These are phyloP conservation scores for Dascillus cervinus DNA, from an alignment of 2,888 invertebrate species.

Conservation along the genomic window DNA sequence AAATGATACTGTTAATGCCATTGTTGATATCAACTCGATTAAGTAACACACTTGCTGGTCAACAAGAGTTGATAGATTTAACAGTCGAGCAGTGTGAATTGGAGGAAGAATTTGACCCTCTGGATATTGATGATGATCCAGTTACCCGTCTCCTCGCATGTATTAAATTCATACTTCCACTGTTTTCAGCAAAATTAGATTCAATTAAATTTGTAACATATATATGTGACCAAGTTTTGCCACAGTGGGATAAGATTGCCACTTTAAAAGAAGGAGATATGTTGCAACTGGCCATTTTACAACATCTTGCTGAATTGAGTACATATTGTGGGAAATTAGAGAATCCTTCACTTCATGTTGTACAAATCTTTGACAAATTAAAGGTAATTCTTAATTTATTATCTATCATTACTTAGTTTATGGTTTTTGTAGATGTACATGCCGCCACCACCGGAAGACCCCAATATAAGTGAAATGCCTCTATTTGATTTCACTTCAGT, in stretches of 20 bases:
- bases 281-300: constrained; percentile 70
- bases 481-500: constrained; percentile 88
- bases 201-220: constrained; percentile 78
- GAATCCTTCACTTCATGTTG: constrained; percentile 64
- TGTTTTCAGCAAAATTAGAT: constrained; percentile 81
- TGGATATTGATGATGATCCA: constrained; percentile 60
- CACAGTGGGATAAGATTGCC: constrained; percentile 61
- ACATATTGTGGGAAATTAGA: constrained; percentile 70
- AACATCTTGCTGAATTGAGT: constrained; percentile 80
- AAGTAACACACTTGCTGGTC: constrained; percentile 74
- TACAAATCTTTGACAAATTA: constrained; percentile 67
- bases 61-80: constrained; percentile 79
- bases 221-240: constrained; percentile 77
- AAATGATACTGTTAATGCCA: constrained; percentile 85
- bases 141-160: constrained; percentile 76
- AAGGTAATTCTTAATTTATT: constrained; percentile 51
- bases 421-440: constrained; percentile 70
- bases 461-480: constrained; percentile 58
- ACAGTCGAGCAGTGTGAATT: constrained; percentile 82
- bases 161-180: constrained; percentile 74
- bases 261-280: constrained; percentile 53
- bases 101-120: constrained; percentile 51
- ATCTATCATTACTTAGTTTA: background rate
- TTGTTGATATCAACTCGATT: constrained; percentile 74
- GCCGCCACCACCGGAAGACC: constrained; percentile 76